Evolutionary conservation across 2,888 invertebrate species (phyloP), one percentile per base, ranked within the genome.

Genomic region (Ormyrus rosae): DNA sequence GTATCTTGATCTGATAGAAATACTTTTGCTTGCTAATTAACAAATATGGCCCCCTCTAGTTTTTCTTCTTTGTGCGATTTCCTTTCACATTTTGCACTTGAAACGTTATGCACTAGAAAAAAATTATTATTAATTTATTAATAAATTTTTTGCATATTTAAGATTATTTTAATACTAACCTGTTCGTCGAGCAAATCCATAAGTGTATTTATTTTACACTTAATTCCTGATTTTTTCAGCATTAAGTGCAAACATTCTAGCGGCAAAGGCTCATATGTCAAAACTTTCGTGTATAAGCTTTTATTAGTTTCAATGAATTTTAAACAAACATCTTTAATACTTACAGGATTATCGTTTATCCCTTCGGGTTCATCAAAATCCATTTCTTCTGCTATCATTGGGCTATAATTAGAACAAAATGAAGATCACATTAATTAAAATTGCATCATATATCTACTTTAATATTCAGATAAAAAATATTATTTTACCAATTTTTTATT

Each of bases 131-230:
- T 67, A 10, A 73, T 77, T 67, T 19, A 55, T 55, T 56, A 53
- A 51, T 45, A 63, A 2, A 2, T 34, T 34, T 34, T 34, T 34
- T 34, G 34, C 34, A 34, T 34, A 34, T 34, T 34, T 34, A 34
- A 34, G 34, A 34, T 34, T 34, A 34, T 34, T 34, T 34, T 34
- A 10, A 56, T 78, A 79, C 83, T 83, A 82, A 92, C 92, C 88
- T 92, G 89, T 82, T 92, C 91, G 88, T 93, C 93, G 45, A 93
- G 86, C 82, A 91, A 92, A 80, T 92, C 90, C 88, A 92, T 91
- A 0, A 93, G 85, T 60, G 89, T 88, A 64, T 89, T 89, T 63
- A 90, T 84, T 48, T 91, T 91, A 80, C 91, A 91, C 83, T 91
- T 92, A 7, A 92, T 88, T 9, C 92, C 92, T 68, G 87, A 86